Conservation (phyloP, 2,113 vertebrate species). For the Pyxicephalus adspersus region DNA sequence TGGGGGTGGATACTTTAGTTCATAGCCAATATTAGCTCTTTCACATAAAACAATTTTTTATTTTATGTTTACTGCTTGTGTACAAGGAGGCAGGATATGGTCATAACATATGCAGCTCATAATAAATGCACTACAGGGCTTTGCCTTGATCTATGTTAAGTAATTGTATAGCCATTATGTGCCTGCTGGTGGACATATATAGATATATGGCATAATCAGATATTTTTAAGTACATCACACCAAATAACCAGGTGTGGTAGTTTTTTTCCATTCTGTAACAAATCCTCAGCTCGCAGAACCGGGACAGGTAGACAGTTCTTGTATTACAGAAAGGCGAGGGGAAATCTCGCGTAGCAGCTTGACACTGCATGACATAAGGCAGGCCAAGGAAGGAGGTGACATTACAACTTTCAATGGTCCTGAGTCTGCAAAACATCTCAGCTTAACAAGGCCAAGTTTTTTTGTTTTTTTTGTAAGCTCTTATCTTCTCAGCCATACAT, state of each 20-base stretch:
- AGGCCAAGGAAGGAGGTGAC: conserved; percentile 38
- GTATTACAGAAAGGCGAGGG: conserved; percentile 1
- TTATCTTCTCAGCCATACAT: conserved; percentile 21
- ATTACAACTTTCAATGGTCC: not conserved
- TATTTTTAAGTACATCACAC: not conserved
- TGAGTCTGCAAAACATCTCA: conserved; percentile 45
- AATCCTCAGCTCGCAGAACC: conserved; percentile 29
- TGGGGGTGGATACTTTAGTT: too few relatives aligned
- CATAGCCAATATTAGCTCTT: too few relatives aligned
- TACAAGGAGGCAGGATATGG: too few relatives aligned
- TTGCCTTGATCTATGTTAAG: not conserved
- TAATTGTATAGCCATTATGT: not conserved
- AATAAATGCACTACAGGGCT: not conserved
- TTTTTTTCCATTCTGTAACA: conserved; percentile 34
- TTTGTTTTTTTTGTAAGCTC: too few relatives aligned
- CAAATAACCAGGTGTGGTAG: not conserved
- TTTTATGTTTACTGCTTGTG: too few relatives aligned
- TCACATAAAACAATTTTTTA: too few relatives aligned
- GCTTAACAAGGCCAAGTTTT: conserved; percentile 21
- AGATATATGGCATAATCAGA: conserved; percentile 40
- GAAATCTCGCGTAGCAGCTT: conserved; percentile 1
- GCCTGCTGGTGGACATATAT: not conserved
- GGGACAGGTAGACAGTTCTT: conserved; percentile 28
- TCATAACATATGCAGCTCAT: not conserved
- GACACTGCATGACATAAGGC: conserved; percentile 14